Percentiles rank a stretch among this genome's conserved stretches.
Evolutionary conservation across 2,797 vertebrate genomes (phyloP).

Genomic region (Pseudopleuronectes americanus): DNA sequence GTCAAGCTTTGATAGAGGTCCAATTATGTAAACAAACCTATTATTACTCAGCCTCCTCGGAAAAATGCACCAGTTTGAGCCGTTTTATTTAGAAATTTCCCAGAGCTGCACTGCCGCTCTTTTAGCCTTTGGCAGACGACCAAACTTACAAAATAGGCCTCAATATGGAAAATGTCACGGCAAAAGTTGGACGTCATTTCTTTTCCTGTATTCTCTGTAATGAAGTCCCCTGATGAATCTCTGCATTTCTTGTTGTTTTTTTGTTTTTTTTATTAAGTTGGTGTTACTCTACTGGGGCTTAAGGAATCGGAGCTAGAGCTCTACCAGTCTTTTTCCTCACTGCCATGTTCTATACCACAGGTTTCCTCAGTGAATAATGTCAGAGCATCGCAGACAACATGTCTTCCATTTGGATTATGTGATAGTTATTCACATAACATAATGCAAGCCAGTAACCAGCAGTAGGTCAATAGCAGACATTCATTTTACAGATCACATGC

Average conservation of each 20-base stretch:
- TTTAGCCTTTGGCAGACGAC: conserved; percentile 33
- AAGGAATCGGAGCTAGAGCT: conserved; percentile 1
- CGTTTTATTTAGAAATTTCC: conserved; percentile 51
- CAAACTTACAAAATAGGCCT: conserved; percentile 30
- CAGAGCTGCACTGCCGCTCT: conserved; percentile 41
- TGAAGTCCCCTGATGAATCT: conserved; percentile 4
- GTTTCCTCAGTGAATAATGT: conserved; percentile 44
- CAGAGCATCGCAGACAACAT: conserved; percentile 20
- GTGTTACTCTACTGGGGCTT: conserved; percentile 7
- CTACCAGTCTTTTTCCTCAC: conserved; percentile 30
- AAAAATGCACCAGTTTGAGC: conserved; percentile 41
- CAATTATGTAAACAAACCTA: conserved; percentile 74
- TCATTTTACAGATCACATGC: not conserved
- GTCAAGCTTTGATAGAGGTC: conserved; percentile 57
- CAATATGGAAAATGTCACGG: conserved; percentile 35
- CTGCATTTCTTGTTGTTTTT: not conserved
- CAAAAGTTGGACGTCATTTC: conserved; percentile 8
- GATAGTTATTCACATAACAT: conserved; percentile 25
- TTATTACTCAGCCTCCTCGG: conserved; percentile 58
- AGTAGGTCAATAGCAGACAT: conserved; percentile 1
- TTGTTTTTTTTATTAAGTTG: conserved; percentile 31
- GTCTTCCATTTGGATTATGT: conserved; percentile 42
- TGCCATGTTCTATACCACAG: conserved; percentile 42
- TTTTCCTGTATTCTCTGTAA: conserved; percentile 23
- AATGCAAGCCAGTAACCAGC: conserved; percentile 3